These are phyloP conservation scores for Cantharis rufa DNA, from an alignment of 2,888 invertebrate species.

Conservation along the genomic window DNA sequence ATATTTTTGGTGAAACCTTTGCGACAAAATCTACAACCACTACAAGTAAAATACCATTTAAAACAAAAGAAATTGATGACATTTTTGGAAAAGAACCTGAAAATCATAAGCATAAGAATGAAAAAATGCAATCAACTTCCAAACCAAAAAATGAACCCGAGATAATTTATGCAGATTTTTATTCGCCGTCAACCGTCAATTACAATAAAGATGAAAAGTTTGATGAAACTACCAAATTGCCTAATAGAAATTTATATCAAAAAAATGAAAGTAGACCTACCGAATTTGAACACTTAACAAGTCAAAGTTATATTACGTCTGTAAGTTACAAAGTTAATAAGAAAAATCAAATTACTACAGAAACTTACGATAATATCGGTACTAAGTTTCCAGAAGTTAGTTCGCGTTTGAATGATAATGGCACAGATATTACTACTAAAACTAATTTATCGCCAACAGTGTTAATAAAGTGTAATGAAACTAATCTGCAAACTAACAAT, in stretches of 20 bases:
- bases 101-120: slow-evolving; percentile 5
- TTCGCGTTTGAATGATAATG: slow-evolving; percentile 46
- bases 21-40: neutral
- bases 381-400: slow-evolving; percentile 11
- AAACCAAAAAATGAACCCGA: slow-evolving; percentile 28
- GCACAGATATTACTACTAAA: slow-evolving; percentile 40
- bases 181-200: slow-evolving; percentile 35
- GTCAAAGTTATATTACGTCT: slow-evolving; percentile 60
- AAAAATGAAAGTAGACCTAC: slow-evolving; percentile 29
- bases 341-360: slow-evolving; percentile 33
- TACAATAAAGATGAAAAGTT: slow-evolving; percentile 27
- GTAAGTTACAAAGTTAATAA: slow-evolving; percentile 60
- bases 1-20: slow-evolving; percentile 9
- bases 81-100: slow-evolving; percentile 30
- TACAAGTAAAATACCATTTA: neutral
- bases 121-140: neutral
- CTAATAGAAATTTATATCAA: neutral
- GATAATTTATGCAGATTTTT: slow-evolving; percentile 48
- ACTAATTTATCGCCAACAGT: neutral
- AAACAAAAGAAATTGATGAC: slow-evolving; percentile 40
- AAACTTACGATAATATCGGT: neutral
- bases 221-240: neutral
- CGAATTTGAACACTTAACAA: slow-evolving; percentile 45
- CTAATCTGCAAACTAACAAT: neutral
- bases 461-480: neutral